These are phyloP conservation scores for Micronycteris hirsuta DNA, from an alignment of 2,113 vertebrate species.

Conservation along the genomic window DNA sequence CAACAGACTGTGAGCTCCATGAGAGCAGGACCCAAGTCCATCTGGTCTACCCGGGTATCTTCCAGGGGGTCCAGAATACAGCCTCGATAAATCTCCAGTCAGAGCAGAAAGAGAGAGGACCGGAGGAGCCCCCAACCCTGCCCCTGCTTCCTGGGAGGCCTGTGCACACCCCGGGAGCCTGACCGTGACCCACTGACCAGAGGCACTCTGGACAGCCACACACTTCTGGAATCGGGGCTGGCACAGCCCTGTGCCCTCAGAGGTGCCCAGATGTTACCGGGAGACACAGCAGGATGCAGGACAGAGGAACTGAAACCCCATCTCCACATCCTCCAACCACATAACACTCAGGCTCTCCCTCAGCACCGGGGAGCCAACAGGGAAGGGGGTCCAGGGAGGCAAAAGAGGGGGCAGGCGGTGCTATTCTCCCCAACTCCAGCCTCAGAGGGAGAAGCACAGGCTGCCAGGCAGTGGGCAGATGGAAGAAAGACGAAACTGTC, in stretches of 20 bases:
- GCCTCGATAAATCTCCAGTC: background rate
- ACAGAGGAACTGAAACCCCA: background rate
- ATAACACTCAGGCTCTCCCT: background rate
- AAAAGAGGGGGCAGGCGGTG: background rate
- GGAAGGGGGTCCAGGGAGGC: background rate
- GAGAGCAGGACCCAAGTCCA: background rate
- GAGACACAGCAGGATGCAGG: background rate
- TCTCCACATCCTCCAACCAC: background rate
- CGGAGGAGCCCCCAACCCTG: background rate
- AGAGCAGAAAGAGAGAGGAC: background rate
- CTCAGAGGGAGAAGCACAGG: background rate
- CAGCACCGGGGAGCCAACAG: background rate
- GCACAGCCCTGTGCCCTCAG: background rate
- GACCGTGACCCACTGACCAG: background rate
- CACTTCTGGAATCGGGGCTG: background rate
- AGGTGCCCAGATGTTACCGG: background rate
- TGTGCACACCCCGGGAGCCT: background rate
- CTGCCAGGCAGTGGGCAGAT: background rate
- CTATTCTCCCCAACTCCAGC: background rate
- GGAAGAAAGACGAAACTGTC: background rate
- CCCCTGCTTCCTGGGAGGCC: background rate
- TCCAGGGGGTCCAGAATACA: background rate
- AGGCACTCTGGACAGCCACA: background rate
- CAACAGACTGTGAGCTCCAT: background rate
- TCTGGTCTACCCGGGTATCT: background rate